These are phyloP conservation scores for Tenthredo livida DNA, from an alignment of 2,888 invertebrate genomes.

Conservation along the genomic window DNA sequence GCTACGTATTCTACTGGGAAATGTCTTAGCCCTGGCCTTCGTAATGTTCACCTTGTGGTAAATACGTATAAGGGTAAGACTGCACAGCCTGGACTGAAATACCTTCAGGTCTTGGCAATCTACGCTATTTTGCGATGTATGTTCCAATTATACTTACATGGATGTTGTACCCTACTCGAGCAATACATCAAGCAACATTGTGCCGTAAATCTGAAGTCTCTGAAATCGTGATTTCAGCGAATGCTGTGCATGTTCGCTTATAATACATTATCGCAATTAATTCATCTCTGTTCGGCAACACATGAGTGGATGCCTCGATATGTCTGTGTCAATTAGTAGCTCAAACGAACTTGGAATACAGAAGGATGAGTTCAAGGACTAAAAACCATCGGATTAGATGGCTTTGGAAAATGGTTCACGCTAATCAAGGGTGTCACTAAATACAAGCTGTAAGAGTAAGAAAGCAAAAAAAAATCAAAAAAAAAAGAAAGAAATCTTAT, in stretches of 20 bases:
- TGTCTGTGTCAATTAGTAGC: neutral
- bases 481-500: neutral
- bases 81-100: neutral
- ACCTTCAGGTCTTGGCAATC: constrained; percentile 17
- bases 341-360: neutral
- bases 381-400: neutral
- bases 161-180: neutral
- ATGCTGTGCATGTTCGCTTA: neutral
- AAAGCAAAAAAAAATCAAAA: too few relatives aligned
- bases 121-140: neutral
- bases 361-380: neutral
- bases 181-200: neutral
- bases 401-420: neutral
- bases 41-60: neutral
- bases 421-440: neutral
- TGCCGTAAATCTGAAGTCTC: neutral
- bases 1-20: neutral
- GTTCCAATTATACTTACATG: constrained; percentile 22
- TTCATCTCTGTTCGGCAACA: neutral
- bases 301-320: neutral
- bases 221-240: neutral
- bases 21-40: constrained; percentile 9
- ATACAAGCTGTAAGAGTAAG: neutral
- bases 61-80: constrained; percentile 18
- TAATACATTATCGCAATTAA: neutral